phyloP scores from a whole-genome alignment of 2,113 vertebrate species.

The Crotalus viridis region DNA sequence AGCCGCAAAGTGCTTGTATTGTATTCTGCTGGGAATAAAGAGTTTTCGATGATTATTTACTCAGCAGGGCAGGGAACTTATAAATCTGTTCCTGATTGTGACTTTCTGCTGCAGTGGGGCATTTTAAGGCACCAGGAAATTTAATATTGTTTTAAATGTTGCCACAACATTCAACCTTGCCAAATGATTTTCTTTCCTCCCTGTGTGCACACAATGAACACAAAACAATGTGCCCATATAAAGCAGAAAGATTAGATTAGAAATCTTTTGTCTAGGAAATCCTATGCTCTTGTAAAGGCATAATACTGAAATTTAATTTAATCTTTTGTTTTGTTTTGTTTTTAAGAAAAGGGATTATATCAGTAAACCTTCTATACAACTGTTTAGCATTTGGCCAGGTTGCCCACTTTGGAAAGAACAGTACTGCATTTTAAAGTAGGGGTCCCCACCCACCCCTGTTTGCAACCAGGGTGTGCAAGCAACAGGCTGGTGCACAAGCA shows the following conservation, averaged over 20 bases:
- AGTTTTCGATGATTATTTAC: not conserved
- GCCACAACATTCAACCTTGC: not conserved
- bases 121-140: conserved; percentile 7
- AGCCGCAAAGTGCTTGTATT: not conserved
- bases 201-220: not conserved
- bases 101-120: not conserved
- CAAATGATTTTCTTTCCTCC: not conserved
- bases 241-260: not conserved
- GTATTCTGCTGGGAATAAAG: conserved; percentile 3
- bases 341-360: too few relatives aligned
- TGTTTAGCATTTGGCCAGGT: not conserved
- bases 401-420: not conserved
- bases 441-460: too few relatives aligned
- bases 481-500: too few relatives aligned
- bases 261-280: not conserved
- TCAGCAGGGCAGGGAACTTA: not conserved
- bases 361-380: not conserved
- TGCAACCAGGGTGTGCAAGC: too few relatives aligned
- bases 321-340: not conserved
- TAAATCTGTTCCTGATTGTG: conserved; percentile 19
- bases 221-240: not conserved
- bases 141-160: not conserved
- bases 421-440: too few relatives aligned
- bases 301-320: not conserved
- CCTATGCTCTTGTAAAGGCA: not conserved